Base-by-base conservation (phyloP, 2,797 vertebrate species). In the Enteromius thamalakanensis region DNA sequence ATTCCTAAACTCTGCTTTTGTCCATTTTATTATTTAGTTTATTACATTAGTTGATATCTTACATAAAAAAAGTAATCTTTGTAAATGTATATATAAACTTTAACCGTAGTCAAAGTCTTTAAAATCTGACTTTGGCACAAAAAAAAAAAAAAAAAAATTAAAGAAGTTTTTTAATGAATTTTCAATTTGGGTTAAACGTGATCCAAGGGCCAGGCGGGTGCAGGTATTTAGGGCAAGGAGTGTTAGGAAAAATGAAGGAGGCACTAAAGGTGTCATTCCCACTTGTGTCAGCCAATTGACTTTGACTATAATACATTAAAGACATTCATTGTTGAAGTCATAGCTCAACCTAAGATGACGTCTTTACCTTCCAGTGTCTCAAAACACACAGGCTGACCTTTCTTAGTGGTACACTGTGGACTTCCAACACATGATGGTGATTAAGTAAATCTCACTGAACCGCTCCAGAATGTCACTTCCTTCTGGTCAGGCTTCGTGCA, bases 341-440 rank as follows among this genome's bases (percentile, higher is more conserved):
- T 74, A 65, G 71, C 19, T 71, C 71, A 49, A 81, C 40, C 76
- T 45, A 34, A 80, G 51, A 67, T 86, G 47, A 77, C 87, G 26
- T 83, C 84, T 82, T 88, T 75, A 86, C 60, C 80, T 84, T 47
- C 68, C 62, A 53, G 23, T 81, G 79, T 86, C 76, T 79, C 6
- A 23, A 75, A 67, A 82, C 21, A 85, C 82, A 85, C 83, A 60
- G 65, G 32, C 23, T 55, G 29, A 78, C 65, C 74, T 77, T 51
- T 80, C 29, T 75, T n/a, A 76, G 55, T 86, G 79, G 71, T 68
- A 34, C 82, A 65, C 74, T 84, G 15, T 42, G 26, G 45, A 70
- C 79, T 86, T 82, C 82, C 47, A 51, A 76, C 81, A 78, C 80
- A 68, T 65, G 3, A 47, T 47, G 60, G 75, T 69, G 76, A 69